Conservation (phyloP, 1,140 invertebrate species). For the Lepidurus couesii region DNA sequence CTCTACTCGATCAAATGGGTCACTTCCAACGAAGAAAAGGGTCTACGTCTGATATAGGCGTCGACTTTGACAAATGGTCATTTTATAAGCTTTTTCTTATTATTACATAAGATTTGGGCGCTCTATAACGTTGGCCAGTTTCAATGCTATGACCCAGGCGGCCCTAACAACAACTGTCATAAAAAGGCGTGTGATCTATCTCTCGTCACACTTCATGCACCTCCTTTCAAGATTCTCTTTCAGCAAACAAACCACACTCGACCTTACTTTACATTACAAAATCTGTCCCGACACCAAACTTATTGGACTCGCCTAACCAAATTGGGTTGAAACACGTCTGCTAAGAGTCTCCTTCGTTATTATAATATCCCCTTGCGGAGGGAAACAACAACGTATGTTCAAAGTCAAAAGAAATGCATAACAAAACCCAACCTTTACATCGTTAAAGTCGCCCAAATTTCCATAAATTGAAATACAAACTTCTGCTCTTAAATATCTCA, state of each 20-base stretch:
- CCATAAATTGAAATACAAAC: too few species aligned
- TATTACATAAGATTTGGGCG: not conserved
- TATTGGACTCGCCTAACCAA: not conserved
- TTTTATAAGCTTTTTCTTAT: slow-evolving; percentile 12
- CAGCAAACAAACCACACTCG: not conserved
- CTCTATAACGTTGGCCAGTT: not conserved
- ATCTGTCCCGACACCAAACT: not conserved
- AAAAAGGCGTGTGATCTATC: not conserved
- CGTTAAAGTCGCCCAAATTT: too few species aligned
- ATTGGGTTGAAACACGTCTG: not conserved
- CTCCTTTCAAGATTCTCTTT: not conserved
- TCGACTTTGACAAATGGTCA: slow-evolving; percentile 19
- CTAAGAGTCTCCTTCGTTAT: not conserved
- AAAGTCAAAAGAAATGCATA: not conserved
- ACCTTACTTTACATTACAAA: not conserved
- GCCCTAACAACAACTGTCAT: not conserved
- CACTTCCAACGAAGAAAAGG: slow-evolving; percentile 1
- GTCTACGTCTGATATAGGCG: not conserved
- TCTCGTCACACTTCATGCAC: not conserved
- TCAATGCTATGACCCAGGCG: not conserved
- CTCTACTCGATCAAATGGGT: not conserved
- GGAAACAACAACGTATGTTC: not conserved
- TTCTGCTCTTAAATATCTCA: too few species aligned
- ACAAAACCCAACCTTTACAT: too few species aligned
- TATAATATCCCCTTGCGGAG: not conserved